phyloP scores from a whole-genome alignment of 2,888 invertebrate species.

The Trachelus stipa region DNA sequence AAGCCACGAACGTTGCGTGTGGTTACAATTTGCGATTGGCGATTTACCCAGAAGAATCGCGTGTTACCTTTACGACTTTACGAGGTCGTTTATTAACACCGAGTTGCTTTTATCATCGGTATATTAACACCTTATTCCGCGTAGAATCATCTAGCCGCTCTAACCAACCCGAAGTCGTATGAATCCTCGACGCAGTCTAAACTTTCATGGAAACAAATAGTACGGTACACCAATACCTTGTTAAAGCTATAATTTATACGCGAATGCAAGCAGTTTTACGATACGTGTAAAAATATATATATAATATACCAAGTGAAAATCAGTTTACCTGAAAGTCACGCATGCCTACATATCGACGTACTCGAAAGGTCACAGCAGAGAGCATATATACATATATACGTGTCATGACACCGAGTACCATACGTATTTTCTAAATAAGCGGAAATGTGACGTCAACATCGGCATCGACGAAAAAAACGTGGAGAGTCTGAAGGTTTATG shows the following conservation, averaged over 20 bases:
- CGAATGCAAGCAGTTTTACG: not conserved
- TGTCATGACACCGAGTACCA: not conserved
- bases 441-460: not conserved
- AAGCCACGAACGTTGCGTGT: constrained; percentile 4
- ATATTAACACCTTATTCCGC: constrained; percentile 33
- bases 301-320: not conserved
- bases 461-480: not conserved
- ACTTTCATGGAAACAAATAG: not conserved
- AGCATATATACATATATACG: not conserved
- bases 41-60: constrained; percentile 28
- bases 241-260: not conserved
- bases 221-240: not conserved
- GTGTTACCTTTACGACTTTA: constrained; percentile 34
- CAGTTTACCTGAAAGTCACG: not conserved
- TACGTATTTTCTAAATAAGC: not conserved
- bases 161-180: not conserved
- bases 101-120: constrained; percentile 39
- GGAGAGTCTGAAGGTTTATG: not conserved
- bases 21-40: constrained; percentile 20
- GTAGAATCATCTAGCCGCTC: not conserved
- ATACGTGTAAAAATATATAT: not conserved
- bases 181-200: not conserved
- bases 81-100: constrained; percentile 36
- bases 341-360: not conserved
- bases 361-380: not conserved